These are phyloP conservation scores for Odontophorus gujanensis DNA, from an alignment of 2,113 vertebrate species.

Conservation along the genomic window DNA sequence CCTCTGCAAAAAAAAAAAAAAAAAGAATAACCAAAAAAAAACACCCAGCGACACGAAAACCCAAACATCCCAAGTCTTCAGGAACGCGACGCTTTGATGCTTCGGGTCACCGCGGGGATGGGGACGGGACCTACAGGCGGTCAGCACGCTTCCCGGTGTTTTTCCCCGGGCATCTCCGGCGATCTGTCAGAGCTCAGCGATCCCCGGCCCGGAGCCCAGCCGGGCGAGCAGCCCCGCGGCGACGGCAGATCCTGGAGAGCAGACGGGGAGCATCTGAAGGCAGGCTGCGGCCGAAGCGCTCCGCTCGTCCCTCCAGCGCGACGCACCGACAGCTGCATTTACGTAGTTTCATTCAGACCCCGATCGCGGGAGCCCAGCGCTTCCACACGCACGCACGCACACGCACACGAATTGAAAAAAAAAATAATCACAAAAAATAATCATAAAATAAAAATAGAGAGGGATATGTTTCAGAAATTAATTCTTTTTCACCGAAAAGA, in stretches of 20 bases:
- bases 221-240: slow-evolving; percentile 56
- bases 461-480: not conserved
- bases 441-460: not conserved
- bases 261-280: slow-evolving; percentile 70
- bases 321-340: slow-evolving; percentile 58
- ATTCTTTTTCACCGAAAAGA: not conserved
- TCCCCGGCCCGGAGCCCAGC: slow-evolving; percentile 57
- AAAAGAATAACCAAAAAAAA: no score
- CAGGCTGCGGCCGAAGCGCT: slow-evolving; percentile 68
- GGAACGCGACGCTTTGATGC: slow-evolving; percentile 65
- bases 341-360: slow-evolving; percentile 71
- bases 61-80: slow-evolving; percentile 70
- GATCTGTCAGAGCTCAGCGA: slow-evolving; percentile 74
- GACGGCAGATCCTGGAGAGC: slow-evolving; percentile 65
- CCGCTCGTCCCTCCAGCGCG: slow-evolving; percentile 71
- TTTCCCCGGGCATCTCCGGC: slow-evolving; percentile 65
- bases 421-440: not conserved
- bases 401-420: not conserved
- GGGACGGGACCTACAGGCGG: not conserved
- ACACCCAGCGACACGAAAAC: slow-evolving; percentile 54
- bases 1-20: slow-evolving; percentile 64
- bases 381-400: slow-evolving; percentile 43
- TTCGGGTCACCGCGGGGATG: slow-evolving; percentile 65
- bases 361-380: slow-evolving; percentile 52
- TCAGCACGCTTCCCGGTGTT: slow-evolving; percentile 43